Base-by-base conservation (phyloP, 2,888 invertebrate species). In the Agrenia bidenticulata region DNA sequence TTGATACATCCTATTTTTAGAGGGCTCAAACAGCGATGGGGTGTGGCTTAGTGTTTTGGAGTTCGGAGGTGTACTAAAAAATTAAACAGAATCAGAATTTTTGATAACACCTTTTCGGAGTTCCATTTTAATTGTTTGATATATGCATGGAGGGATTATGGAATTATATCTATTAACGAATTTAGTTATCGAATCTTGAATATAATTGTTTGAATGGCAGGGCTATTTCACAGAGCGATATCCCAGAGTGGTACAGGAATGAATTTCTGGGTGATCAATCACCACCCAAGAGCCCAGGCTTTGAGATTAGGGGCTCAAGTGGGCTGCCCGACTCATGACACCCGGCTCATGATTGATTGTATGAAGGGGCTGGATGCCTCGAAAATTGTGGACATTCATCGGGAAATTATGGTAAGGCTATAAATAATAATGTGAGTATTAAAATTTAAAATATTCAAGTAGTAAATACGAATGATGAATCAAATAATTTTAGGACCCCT, bases 311-410 rank as follows among this genome's bases (percentile, higher is more conserved):
- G 63, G 4, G 58, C 54, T 7, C 26, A 67, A 21, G 50, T 73
- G 5, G 69, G 64, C 9, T 73, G 73, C 60, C 71, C 71, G 2
- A 70, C 64, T 0, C 42, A 72, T 1, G 65, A 69, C 45, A 67
- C 70, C 4, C 50, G 54, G 45, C 62, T 58, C 42, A 67, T 73
- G 72, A 64, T 62, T 0, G 62, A 61, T 15, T 73, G 73, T 53
- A 37, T 73, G 49, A 72, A 72, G 56, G 63, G 53, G 39, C 41
- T 71, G 41, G 71, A 71, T 26, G 71, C 68, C 2, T 66, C 66
- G 0, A 63, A 68, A 5, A 69, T 71, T 21, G 71, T 71, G 2
- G 71, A 66, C 27, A 59, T 69, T 42, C 71, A 71, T 61, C 32
- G 66, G 11, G 71, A 71, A 63, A 66, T 68, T 26, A 59, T 71